Evolutionary conservation across 2,113 vertebrate genomes (phyloP).

Genomic region (Epinephelus lanceolatus): DNA sequence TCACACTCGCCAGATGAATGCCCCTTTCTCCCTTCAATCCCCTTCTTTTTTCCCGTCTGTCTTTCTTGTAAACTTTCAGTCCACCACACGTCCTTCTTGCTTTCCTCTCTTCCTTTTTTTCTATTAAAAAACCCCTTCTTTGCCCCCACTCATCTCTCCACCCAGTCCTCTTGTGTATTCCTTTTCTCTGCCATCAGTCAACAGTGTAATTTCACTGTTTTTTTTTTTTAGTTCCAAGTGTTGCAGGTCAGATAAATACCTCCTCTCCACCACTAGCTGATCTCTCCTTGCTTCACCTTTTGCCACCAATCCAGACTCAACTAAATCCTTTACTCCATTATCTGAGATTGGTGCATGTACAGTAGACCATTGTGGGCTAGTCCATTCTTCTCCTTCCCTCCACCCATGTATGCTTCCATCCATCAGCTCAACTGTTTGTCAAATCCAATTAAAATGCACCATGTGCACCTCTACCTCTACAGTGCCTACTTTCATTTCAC

Average conservation of each 20-base stretch:
- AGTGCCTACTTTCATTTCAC: background rate
- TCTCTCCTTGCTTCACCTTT: constrained; percentile 32
- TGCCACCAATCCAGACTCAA: constrained; percentile 28
- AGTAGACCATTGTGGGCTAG: constrained; percentile 11
- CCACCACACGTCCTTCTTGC: background rate
- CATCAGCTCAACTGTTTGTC: constrained; percentile 51
- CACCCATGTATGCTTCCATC: constrained; percentile 21
- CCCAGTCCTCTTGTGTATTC: background rate
- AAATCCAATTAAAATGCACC: constrained; percentile 52
- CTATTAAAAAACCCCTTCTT: background rate
- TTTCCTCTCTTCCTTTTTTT: background rate
- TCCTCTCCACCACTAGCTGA: background rate
- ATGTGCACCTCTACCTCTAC: constrained; percentile 14
- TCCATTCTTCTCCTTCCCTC: constrained; percentile 14
- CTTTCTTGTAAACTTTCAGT: constrained; percentile 13
- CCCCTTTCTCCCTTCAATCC: background rate
- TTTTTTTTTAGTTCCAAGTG: constrained; percentile 32
- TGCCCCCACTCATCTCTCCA: background rate
- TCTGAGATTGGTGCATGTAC: constrained; percentile 41
- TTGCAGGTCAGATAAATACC: constrained; percentile 21
- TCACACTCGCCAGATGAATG: constrained; percentile 53
- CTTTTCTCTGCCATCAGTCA: background rate
- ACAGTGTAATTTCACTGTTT: constrained; percentile 20
- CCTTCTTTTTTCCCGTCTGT: background rate
- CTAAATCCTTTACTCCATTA: constrained; percentile 33